Evolutionary conservation across 2,888 invertebrate species (phyloP), one percentile per base, ranked within the genome.

Genomic region (Coenonympha glycerion): DNA sequence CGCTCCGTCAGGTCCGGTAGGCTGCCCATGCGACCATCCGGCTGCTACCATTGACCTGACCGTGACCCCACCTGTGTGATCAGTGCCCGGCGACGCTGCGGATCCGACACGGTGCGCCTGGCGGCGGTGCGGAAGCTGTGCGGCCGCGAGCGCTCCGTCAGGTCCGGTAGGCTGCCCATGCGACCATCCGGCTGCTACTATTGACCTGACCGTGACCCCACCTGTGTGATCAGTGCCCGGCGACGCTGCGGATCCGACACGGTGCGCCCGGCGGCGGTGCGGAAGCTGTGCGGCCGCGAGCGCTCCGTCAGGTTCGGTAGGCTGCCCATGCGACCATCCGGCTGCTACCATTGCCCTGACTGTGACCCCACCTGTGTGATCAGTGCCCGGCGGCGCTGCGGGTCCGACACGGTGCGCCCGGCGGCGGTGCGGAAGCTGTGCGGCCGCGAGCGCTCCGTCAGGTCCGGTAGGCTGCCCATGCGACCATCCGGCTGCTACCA

Each of bases 281-380:
- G 76, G 56, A 69, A 68, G 59, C 75, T 70, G 55, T 76, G 60
- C 60, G 84, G 76, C 56, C 85, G 84, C 72, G 83, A 67, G 64
- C 87, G 83, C 79, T 86, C 86, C 76, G 87, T 83, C 65, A 88
- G 74, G 70, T 88, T n/a, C n/a, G n/a, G n/a, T n/a, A n/a, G n/a
- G 71, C 87, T 88, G 82, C 87, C 87, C 87, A 88, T 84, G 57
- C n/a, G n/a, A n/a, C n/a, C n/a, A n/a, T n/a, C n/a, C n/a, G n/a
- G n/a, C n/a, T n/a, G n/a, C n/a, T n/a, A n/a, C n/a, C n/a, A n/a
- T n/a, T n/a, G n/a, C n/a, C n/a, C n/a, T n/a, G n/a, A n/a, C 9
- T 4, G 3, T 15, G 9, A 13, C 15, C 16, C 3, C 57, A 83
- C 84, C 73, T 81, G 80, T 30, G 75, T 66, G 24, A 81, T 66